Evolutionary conservation across 2,113 vertebrate species (phyloP), one percentile per base, ranked within the genome.

Genomic region (Chaetorhynchus papuensis): DNA sequence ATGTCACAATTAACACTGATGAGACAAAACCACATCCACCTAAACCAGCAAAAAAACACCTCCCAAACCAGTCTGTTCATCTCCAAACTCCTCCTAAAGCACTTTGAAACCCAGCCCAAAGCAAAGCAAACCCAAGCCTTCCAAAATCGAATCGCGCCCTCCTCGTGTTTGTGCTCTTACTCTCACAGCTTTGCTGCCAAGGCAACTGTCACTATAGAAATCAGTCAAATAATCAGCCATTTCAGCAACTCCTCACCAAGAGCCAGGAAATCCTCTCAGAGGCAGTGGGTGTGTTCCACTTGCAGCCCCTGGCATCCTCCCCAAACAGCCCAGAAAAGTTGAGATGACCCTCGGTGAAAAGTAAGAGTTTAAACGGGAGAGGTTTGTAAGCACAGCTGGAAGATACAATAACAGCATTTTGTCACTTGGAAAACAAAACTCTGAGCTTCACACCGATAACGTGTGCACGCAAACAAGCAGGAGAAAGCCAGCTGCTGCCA

Each of bases 161-260:
- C 37, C 70, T 83, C 52, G 1, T 81, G 89, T 65, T 89, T 87
- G 44, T 28, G 64, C 28, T 70, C 82, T 65, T 63, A 53, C 49
- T 83, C 61, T 60, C 57, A 9, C 44, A 72, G 78, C 72, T 82
- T 49, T 87, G 93, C 81, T 96, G 87, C 91, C 87, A 87, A 87
- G 91, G 84, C 89, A 96, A 94, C 95, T 91, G 93, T 96, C 89
- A 68, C 93, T 94, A 93, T 72, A 96, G 91, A 76, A 85, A 95
- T 91, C 35, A 69, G 89, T 15, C 28, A 68, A 91, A 91, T 33
- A 89, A 82, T 37, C 71, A 84, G 57, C 77, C 63, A 42, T 41
- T 71, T 89, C 91, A 49, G 66, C 82, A 70, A 47, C 30, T 93
- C 33, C 41, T 81, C 72, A 14, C 47, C 26, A 28, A 59, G 4